These are phyloP conservation scores for Halocynthia aurantium DNA, from an alignment of 23 tunicate species.

Conservation along the genomic window DNA sequence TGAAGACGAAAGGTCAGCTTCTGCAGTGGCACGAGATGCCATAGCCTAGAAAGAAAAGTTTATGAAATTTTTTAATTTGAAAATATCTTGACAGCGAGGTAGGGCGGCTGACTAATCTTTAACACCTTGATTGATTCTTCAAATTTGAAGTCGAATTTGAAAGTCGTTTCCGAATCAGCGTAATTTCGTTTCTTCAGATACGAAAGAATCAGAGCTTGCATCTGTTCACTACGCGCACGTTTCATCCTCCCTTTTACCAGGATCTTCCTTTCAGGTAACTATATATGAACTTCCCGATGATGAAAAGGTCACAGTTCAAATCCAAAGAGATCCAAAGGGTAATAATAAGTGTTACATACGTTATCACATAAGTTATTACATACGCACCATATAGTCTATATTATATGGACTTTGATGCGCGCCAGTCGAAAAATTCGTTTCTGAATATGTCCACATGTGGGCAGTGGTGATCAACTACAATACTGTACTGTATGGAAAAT, in stretches of 20 bases:
- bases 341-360: not conserved
- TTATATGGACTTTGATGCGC: too few species aligned
- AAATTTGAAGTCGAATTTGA: constrained; percentile 33
- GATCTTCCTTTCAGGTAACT: too few species aligned
- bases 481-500: too few species aligned
- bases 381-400: too few species aligned
- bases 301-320: not conserved
- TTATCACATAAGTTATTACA: too few species aligned
- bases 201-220: constrained; percentile 27
- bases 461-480: too few species aligned
- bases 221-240: constrained; percentile 42
- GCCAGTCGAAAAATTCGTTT: too few species aligned
- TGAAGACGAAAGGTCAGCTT: not conserved
- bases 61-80: not conserved
- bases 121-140: constrained; percentile 29
- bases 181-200: constrained; percentile 34
- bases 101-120: not conserved
- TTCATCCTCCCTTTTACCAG: constrained; percentile 12
- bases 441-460: too few species aligned
- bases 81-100: not conserved
- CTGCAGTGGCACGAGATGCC: constrained; percentile 10
- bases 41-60: constrained; percentile 7
- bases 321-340: not conserved
- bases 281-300: too few species aligned
- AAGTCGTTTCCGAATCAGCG: constrained; percentile 46